Evolutionary conservation across 2,888 invertebrate genomes (phyloP).

Genomic region (Tenodera sinensis): DNA sequence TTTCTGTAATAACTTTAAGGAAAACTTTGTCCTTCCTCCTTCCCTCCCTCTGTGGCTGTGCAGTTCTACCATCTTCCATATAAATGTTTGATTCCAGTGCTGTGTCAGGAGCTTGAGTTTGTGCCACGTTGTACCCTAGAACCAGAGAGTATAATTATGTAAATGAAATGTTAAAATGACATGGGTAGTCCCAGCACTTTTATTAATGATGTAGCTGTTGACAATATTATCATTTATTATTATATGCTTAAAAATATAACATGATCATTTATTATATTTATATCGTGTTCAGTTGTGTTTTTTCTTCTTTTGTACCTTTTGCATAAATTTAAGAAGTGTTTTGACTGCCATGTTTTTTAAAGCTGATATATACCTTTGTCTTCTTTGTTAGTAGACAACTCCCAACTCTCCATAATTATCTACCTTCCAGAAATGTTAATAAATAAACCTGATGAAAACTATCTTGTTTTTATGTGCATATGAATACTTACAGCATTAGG

Average conservation of each 20-base stretch:
- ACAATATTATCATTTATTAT: neutral
- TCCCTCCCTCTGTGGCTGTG: neutral
- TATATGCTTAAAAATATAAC: neutral
- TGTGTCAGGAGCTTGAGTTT: neutral
- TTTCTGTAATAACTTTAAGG: neutral
- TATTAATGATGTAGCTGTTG: neutral
- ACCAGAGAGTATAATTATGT: neutral
- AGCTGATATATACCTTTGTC: neutral
- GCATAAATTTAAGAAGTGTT: neutral
- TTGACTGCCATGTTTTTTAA: neutral
- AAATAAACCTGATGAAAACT: neutral
- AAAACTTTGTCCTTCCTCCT: neutral
- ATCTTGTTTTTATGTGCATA: neutral
- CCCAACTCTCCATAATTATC: neutral
- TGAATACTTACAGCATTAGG: too few species aligned
- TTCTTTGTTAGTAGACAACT: neutral
- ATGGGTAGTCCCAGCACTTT: neutral
- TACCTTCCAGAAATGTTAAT: neutral
- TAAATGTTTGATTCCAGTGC: neutral
- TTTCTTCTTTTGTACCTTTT: neutral
- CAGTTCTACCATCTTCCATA: neutral
- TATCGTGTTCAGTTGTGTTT: neutral
- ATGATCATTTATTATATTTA: neutral
- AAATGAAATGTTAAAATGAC: neutral
- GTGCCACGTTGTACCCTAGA: neutral